Conservation (phyloP, 2,113 vertebrate species). For the Martes martes region DNA sequence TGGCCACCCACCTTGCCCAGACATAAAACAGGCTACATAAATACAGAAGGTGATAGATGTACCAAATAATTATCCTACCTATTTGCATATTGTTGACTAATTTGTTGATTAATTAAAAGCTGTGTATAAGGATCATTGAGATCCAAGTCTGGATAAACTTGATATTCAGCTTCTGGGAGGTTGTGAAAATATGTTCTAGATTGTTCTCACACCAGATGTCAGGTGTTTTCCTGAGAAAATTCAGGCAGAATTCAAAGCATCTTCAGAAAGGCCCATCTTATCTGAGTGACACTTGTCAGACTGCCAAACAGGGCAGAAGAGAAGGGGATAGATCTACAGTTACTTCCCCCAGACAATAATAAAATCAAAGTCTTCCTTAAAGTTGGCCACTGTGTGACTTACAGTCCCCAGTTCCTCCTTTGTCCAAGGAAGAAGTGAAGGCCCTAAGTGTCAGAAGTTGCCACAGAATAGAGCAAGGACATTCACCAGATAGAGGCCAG, state of each 20-base stretch:
- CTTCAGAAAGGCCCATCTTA: not conserved
- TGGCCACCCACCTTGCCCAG: not conserved
- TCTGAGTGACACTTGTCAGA: not conserved
- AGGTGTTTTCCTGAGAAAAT: not conserved
- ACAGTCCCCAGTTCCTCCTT: not conserved
- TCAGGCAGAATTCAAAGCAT: not conserved
- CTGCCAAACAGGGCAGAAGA: not conserved
- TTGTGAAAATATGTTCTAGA: constrained; percentile 8
- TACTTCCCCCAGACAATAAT: not conserved
- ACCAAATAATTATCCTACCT: not conserved
- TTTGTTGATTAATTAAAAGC: constrained; percentile 49
- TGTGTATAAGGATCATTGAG: not conserved
- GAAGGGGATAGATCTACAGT: not conserved
- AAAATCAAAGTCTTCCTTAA: not conserved
- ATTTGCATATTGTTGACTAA: constrained; percentile 42
- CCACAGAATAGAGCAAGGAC: not conserved
- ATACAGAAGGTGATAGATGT: not conserved
- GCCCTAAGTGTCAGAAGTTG: not conserved
- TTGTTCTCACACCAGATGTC: not conserved
- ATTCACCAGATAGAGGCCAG: not conserved
- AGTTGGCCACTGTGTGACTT: not conserved
- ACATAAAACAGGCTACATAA: not conserved
- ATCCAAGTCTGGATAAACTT: constrained; percentile 37
- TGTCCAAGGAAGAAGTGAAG: constrained; percentile 6
- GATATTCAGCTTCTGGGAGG: constrained; percentile 50